Evolutionary conservation across 2,113 vertebrate species (phyloP), one percentile per base, ranked within the genome.

Genomic region (Dendropsophus ebraccatus): DNA sequence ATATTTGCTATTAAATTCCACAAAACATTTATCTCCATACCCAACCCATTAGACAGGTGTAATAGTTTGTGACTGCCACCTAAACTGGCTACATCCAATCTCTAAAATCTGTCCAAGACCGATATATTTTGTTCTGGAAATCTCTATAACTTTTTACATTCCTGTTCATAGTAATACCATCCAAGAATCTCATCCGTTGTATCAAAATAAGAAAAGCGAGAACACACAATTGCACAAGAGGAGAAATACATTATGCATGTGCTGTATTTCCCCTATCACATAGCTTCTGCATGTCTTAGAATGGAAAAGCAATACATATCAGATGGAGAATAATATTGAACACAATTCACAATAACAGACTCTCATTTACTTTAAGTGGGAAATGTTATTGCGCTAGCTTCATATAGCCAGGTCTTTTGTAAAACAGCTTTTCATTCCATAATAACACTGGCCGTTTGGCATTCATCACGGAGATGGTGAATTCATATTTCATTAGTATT

Each of bases 201-300:
- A 56, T 81, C 50, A 73, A 60, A 49, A 81, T 62, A 91, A 93
- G 95, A 94, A 94, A 95, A 94, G 94, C 92, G 94, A 95, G 91
- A 91, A 81, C 86, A 89, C 87, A 78, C 81, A 9, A 49, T 17
- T 58, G 45, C 92, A 91, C 91, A 89, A 90, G 91, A 93, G 91
- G 90, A 89, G 89, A 88, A 92, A 97, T 99, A 95, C 96, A 98
- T 98, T 97, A 98, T 99, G 95, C 92, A 99, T 97, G 92, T 88
- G 90, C 91, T 91, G 94, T 95, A 92, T 91, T 91, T 91, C 92
- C 90, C 92, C 92, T 93, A 90, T 91, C 90, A 90, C 74, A 94
- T 88, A 92, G 81, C 87, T 90, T 88, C 87, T 89, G 88, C 91
- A 93, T 93, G 92, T 87, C 93, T 91, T 91, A 94, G 93, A 94